phyloP scores from a whole-genome alignment of 1,140 invertebrate genomes.

The Cydia strobilella region DNA sequence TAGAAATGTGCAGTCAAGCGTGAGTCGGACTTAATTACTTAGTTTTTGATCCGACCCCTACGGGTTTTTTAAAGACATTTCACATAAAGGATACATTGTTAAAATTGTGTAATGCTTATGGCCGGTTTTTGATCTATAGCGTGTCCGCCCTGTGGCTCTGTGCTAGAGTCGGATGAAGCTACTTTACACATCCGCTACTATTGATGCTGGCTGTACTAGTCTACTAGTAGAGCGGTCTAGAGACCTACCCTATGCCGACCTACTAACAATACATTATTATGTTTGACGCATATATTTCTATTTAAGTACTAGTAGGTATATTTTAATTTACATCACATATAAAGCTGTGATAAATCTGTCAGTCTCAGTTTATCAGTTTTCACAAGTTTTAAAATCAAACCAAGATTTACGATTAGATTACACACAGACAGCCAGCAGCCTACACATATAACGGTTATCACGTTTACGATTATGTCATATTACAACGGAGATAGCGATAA shows the following conservation, averaged over 20 bases:
- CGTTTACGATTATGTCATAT: not conserved
- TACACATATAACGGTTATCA: not conserved
- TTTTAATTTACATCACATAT: not conserved
- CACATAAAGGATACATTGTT: no score
- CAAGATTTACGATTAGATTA: not conserved
- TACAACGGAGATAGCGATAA: not conserved
- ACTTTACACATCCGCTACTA: not conserved
- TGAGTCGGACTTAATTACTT: no score
- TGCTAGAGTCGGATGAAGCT: not conserved
- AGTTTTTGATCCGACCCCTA: no score
- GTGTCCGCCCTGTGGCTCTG: no score
- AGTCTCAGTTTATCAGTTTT: not conserved
- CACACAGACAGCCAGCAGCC: not conserved
- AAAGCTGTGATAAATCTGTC: not conserved
- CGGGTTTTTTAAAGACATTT: no score
- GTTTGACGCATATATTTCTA: not conserved
- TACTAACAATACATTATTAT: no score
- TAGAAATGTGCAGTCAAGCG: no score
- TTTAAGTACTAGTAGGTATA: not conserved
- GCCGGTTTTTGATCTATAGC: no score
- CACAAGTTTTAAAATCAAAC: not conserved
- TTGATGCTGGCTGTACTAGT: not conserved
- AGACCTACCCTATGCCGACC: no score
- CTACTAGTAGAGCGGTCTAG: not conserved
- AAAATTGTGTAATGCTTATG: no score